phyloP scores from a whole-genome alignment of 2,113 vertebrate species.

The Sebastes schlegelii region DNA sequence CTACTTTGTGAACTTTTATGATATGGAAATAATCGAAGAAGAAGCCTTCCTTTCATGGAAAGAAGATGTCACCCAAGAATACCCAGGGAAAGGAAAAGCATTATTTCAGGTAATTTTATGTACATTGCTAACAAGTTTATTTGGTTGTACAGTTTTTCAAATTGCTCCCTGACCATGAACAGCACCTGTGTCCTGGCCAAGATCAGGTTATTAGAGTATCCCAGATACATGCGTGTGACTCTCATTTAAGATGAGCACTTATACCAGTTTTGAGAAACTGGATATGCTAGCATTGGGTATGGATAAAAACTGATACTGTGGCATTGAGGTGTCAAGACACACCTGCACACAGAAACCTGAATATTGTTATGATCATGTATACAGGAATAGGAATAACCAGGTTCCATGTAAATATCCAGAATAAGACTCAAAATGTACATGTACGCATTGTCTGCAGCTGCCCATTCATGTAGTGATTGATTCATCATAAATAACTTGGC shows the following conservation, averaged over 20 bases:
- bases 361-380: neutral
- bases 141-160: neutral
- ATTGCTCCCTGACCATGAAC: neutral
- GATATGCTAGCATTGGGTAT: too few species aligned
- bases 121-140: neutral
- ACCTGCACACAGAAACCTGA: neutral
- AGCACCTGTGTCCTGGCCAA: neutral
- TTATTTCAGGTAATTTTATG: conserved; percentile 94
- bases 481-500: neutral
- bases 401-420: neutral
- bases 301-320: neutral
- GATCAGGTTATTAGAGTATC: neutral
- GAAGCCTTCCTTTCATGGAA: conserved; percentile 99
- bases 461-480: too few species aligned
- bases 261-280: neutral
- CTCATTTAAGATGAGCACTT: too few species aligned
- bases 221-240: neutral
- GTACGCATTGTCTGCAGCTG: neutral
- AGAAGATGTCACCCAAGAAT: conserved; percentile 98
- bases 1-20: conserved; percentile 98
- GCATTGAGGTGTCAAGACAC: neutral
- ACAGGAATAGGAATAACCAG: neutral
- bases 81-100: conserved; percentile 99
- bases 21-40: conserved; percentile 99
- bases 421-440: neutral